Evolutionary conservation across 2,113 vertebrate species (phyloP), one percentile per base, ranked within the genome.

Genomic region (Isichthys henryi): DNA sequence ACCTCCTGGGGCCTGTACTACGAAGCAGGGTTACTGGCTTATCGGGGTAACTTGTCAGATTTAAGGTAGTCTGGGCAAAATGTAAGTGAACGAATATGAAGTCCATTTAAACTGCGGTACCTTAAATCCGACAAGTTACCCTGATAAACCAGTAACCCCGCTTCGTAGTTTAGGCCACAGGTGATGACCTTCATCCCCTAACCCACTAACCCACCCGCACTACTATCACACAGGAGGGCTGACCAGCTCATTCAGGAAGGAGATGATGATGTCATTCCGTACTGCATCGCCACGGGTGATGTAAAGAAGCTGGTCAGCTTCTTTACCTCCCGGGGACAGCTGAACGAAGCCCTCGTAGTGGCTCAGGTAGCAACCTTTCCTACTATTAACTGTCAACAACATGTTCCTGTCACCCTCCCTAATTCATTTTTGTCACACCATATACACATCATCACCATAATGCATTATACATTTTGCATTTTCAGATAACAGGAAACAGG

Each of bases 241-340:
- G 97, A 98, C 84, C 98, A 99, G 86, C 96, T 99, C 92, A 97
- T 99, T 93, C 97, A 96, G 83, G 98, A 99, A 93, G 98, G 97
- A 89, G 98, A 97, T 86, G 97, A 99, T 91, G 98, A 97, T 86
- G 96, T 97, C 62, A 98, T 99, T 91, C 98, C 98, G 0, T 99
- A 97, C 92, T 99, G 97, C 93, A 96, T 99, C 88, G 98, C 98
- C 88, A 93, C 93, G 0, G 98, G 98, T 21, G 98, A 99, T 91
- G 96, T 99, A 35, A 97, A 96, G 91, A 99, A 97, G 52, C 92
- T 99, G 1, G 96, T 98, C 35, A 93, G 92, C 31, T 99, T 99
- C 94, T 99, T 99, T 93, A 97, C 95, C 35, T 96, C 96, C 80
- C 96, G 97, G 93, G 98, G 98, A 27, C 98, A 98, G 77, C 97